phyloP scores from a whole-genome alignment of 2,797 vertebrate species.

The Acomys russatus region DNA sequence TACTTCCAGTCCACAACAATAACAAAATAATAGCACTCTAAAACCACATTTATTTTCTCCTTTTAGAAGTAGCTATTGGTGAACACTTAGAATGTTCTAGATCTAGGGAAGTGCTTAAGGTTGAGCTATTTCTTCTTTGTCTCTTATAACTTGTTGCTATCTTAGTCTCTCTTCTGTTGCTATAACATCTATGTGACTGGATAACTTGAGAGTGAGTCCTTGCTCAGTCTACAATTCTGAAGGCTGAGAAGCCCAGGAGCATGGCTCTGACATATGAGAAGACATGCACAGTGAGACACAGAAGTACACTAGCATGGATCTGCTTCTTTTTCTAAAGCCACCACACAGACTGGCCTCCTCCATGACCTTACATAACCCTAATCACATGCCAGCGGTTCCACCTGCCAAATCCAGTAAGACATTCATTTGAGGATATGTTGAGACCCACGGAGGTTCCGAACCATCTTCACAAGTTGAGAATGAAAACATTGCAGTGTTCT shows the following conservation, averaged over 20 bases:
- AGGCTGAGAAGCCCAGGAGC: too few relatives aligned
- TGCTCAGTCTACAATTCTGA: not conserved
- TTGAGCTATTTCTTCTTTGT: not conserved
- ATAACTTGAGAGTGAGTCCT: not conserved
- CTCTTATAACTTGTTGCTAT: not conserved
- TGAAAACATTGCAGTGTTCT: accelerated
- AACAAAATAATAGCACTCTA: not conserved
- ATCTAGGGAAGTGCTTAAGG: not conserved
- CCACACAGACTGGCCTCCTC: too few relatives aligned
- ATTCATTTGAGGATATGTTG: not conserved
- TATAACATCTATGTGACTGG: not conserved
- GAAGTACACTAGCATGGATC: not conserved
- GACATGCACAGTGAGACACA: not conserved
- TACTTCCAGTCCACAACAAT: not conserved
- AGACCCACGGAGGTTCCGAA: not conserved
- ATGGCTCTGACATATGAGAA: too few relatives aligned
- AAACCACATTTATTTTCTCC: not conserved
- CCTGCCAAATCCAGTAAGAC: not conserved
- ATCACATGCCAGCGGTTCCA: not conserved
- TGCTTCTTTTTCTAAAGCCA: not conserved
- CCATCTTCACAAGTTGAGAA: not conserved
- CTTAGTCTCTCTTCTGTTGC: not conserved
- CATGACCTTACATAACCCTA: not conserved
- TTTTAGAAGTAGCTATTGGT: not conserved
- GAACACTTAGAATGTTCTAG: not conserved